Conservation (phyloP, 2,888 invertebrate genomes). For the Phengaris alcon region DNA sequence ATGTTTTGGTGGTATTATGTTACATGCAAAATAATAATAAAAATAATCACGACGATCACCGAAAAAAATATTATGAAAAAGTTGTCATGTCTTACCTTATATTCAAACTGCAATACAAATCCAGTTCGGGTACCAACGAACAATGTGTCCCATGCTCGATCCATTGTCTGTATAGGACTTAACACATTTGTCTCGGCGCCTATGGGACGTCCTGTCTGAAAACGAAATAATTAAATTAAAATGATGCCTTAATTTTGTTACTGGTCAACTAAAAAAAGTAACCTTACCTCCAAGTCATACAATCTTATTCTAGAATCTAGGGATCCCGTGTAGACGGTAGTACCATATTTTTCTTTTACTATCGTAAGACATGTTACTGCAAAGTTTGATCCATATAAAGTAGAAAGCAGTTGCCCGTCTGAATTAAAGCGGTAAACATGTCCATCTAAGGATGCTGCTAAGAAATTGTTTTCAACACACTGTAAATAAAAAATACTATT, state of each 20-base stretch:
- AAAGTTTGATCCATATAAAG: constrained; percentile 78
- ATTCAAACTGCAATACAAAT: constrained; percentile 83
- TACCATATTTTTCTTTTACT: constrained; percentile 67
- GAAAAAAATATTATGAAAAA: too few relatives aligned
- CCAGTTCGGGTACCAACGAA: constrained; percentile 87
- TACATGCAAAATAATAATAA: too few relatives aligned
- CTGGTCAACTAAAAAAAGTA: constrained; percentile 1
- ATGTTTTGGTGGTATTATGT: too few relatives aligned
- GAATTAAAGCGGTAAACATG: constrained; percentile 81
- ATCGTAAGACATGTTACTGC: constrained; percentile 82
- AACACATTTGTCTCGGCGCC: constrained; percentile 75
- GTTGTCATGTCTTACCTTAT: constrained; percentile 72
- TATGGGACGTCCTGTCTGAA: constrained; percentile 76
- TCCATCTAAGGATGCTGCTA: constrained; percentile 82
- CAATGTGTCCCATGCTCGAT: constrained; percentile 84
- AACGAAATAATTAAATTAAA: constrained; percentile 33
- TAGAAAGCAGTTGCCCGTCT: constrained; percentile 74
- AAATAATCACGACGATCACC: too few relatives aligned
- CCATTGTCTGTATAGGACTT: constrained; percentile 86
- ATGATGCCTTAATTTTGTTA: not conserved
- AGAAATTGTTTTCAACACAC: constrained; percentile 79
- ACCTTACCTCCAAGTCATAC: constrained; percentile 76
- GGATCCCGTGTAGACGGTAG: constrained; percentile 81
- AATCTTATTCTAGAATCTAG: constrained; percentile 81
- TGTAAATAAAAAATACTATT: constrained; percentile 53